Conservation (phyloP, 2,888 invertebrate species). For the Xanthorhoe spadicearia region DNA sequence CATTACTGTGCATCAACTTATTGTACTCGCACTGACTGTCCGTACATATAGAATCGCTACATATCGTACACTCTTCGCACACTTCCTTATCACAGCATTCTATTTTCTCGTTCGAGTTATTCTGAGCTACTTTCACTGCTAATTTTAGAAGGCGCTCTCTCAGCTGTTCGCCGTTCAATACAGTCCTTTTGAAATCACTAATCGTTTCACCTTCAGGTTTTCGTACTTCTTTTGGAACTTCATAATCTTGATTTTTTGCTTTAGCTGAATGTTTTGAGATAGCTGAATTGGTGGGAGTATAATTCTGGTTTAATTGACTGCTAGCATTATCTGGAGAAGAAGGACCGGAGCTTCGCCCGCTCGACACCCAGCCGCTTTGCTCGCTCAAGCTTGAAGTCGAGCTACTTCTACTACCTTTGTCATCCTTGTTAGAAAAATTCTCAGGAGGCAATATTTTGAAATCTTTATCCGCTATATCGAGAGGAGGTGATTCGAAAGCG, state of each 20-base stretch:
- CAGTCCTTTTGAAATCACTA: conserved; percentile 77
- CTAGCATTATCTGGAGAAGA: conserved; percentile 85
- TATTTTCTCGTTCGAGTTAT: conserved; percentile 76
- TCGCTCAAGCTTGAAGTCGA: conserved; percentile 90
- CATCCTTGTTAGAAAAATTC: conserved; percentile 77
- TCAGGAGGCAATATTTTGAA: conserved; percentile 82
- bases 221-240: conserved; percentile 54
- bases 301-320: conserved; percentile 82
- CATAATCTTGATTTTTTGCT: conserved; percentile 49
- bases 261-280: conserved; percentile 59
- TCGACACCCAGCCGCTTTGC: conserved; percentile 95
- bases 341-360: conserved; percentile 87
- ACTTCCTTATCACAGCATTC: conserved; percentile 83
- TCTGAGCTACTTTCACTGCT: conserved; percentile 80
- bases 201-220: conserved; percentile 68
- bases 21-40: conserved; percentile 82
- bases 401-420: conserved; percentile 75
- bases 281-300: conserved; percentile 62
- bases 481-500: conserved; percentile 84
- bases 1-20: conserved; percentile 77
- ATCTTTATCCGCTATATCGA: conserved; percentile 80
- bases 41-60: conserved; percentile 81
- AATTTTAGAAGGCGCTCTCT: conserved; percentile 87
- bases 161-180: conserved; percentile 87
- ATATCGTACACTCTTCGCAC: conserved; percentile 81